Percentiles rank a stretch among this genome's conserved stretches.
These are phyloP conservation scores for Andrena chrysosceles DNA, from an alignment of 2,888 invertebrate genomes.

Conservation along the genomic window DNA sequence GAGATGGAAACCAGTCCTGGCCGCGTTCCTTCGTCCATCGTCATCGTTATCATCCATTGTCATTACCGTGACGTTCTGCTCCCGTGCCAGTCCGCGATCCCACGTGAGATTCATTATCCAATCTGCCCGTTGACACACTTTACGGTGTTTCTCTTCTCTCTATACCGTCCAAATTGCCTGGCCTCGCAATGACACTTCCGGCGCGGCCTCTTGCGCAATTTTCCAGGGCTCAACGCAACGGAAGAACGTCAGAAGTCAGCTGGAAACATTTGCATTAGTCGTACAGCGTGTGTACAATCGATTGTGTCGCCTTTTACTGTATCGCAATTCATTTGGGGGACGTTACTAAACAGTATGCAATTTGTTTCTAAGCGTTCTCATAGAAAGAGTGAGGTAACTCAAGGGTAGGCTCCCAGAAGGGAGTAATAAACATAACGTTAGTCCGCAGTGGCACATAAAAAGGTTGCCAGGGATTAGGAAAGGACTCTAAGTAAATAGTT, in stretches of 20 bases:
- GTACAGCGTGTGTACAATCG: no score
- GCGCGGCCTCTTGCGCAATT: not conserved
- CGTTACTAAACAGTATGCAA: no score
- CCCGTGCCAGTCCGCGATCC: constrained; percentile 54
- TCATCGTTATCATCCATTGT: constrained; percentile 59
- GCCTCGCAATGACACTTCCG: not conserved
- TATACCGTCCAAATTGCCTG: not conserved
- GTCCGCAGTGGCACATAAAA: not conserved
- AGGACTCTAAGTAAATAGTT: not conserved
- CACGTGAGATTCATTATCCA: constrained; percentile 71
- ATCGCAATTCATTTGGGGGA: no score
- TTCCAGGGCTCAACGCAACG: not conserved
- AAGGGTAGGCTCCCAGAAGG: no score
- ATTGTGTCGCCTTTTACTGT: no score
- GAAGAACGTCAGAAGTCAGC: no score
- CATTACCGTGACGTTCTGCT: constrained; percentile 44
- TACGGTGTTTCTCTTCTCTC: constrained; percentile 1
- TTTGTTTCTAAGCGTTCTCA: no score
- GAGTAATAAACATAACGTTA: no score
- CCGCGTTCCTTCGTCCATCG: constrained; percentile 37
- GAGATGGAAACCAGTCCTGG: constrained; percentile 47
- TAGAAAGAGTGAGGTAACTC: no score
- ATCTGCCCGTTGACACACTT: constrained; percentile 51
- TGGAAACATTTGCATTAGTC: no score
- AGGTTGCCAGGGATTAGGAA: not conserved